phyloP scores from a whole-genome alignment of 2,113 vertebrate species.

The Aegypius monachus region DNA sequence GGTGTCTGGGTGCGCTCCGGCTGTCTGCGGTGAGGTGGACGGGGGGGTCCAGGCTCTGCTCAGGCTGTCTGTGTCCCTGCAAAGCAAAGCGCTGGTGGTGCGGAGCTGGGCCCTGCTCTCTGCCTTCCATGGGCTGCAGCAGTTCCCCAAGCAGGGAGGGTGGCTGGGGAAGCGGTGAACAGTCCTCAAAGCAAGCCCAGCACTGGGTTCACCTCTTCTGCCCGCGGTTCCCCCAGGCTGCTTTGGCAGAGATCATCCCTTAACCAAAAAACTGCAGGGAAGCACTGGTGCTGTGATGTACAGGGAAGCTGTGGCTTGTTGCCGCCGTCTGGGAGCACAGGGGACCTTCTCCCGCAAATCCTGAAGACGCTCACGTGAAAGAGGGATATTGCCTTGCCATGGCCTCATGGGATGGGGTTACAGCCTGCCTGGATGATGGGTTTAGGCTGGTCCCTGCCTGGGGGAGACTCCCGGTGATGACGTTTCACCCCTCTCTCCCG shows the following conservation, averaged over 20 bases:
- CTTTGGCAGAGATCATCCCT: not conserved
- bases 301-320: not conserved
- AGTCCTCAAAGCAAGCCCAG: not conserved
- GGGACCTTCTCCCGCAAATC: not conserved
- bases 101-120: too few relatives aligned
- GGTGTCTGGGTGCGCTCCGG: too few relatives aligned
- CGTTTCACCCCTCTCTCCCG: accelerated
- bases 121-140: too few relatives aligned
- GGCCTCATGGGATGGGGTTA: accelerated
- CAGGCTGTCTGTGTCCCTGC: not conserved
- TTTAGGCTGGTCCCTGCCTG: not conserved
- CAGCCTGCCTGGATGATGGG: accelerated
- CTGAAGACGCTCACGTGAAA: accelerated
- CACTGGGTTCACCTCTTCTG: not conserved
- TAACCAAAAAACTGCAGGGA: accelerated
- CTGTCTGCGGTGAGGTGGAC: accelerated
- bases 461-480: accelerated
- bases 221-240: accelerated
- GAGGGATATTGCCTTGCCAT: accelerated
- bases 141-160: too few relatives aligned
- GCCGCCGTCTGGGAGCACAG: accelerated
- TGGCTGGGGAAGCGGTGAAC: not conserved
- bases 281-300: accelerated
- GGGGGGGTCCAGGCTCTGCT: not conserved
- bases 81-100: too few relatives aligned